Evolutionary conservation across 1,140 invertebrate genomes (phyloP).

Genomic region (Hyles vespertilio): DNA sequence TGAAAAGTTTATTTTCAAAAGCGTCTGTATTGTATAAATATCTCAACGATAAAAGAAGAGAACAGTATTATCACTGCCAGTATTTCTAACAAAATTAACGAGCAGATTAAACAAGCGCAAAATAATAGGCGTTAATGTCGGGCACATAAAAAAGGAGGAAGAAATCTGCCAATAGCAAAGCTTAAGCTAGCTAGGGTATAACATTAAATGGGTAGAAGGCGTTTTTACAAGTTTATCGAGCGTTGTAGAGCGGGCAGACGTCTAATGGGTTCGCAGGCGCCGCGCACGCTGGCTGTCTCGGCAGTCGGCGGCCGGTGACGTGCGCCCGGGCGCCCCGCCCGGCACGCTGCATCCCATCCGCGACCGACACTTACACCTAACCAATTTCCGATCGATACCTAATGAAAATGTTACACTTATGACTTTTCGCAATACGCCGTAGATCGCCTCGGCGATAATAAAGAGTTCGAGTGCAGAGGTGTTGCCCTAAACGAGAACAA

Average conservation of each 20-base stretch:
- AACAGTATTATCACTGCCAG: conserved; percentile 8
- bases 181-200: conserved; percentile 69
- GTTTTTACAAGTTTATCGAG: conserved; percentile 76
- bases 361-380: conserved; percentile 33
- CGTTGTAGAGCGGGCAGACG: conserved; percentile 69
- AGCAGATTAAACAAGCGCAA: conserved; percentile 37
- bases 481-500: conserved; percentile 47
- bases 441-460: conserved; percentile 39
- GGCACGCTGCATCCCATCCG: conserved; percentile 27
- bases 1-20: too few species aligned
- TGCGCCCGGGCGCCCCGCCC: conserved; percentile 41
- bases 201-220: conserved; percentile 74
- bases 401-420: conserved; percentile 28
- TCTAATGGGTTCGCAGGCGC: conserved; percentile 68
- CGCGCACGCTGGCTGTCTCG: conserved; percentile 66
- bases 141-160: conserved; percentile 56
- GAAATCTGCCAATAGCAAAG: conserved; percentile 71
- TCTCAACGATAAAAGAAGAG: too few species aligned
- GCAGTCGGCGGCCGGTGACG: conserved; percentile 55
- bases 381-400: conserved; percentile 40
- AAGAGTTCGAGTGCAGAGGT: conserved; percentile 32
- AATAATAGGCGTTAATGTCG: conserved; percentile 61
- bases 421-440: conserved; percentile 27
- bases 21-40: too few species aligned
- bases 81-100: conserved; percentile 29